Conservation (phyloP, 2,888 invertebrate genomes). For the Belgica antarctica region DNA sequence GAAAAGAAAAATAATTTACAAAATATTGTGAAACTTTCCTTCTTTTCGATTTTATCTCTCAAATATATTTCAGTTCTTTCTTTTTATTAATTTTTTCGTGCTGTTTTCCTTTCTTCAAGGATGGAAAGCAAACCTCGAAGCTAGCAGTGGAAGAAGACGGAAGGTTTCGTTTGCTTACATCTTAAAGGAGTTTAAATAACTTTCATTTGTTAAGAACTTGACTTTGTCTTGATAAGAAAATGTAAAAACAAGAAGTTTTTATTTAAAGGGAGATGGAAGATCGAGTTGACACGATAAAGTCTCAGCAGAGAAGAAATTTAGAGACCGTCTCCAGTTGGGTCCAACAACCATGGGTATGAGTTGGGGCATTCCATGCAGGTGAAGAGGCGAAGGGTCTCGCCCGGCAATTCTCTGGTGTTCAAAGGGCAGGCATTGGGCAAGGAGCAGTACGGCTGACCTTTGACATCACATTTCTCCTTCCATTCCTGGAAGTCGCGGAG, state of each 20-base stretch:
- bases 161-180: slow-evolving; percentile 1
- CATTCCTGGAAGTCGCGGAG: slow-evolving; percentile 90
- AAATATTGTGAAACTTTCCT: slow-evolving; percentile 15
- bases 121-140: background rate
- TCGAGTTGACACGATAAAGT: background rate
- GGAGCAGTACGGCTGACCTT: slow-evolving; percentile 90
- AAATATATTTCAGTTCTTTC: slow-evolving; percentile 18
- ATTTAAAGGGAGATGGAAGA: background rate
- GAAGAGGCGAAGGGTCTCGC: slow-evolving; percentile 86
- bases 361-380: slow-evolving; percentile 96
- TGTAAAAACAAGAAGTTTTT: background rate
- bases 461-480: slow-evolving; percentile 94
- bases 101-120: background rate
- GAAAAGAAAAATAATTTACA: slow-evolving; percentile 3
- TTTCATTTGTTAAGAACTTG: slow-evolving; percentile 7
- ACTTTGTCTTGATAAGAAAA: background rate
- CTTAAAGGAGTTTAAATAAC: slow-evolving; percentile 16
- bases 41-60: slow-evolving; percentile 15
- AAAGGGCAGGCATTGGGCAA: slow-evolving; percentile 87
- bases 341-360: slow-evolving; percentile 92
- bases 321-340: slow-evolving; percentile 85
- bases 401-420: slow-evolving; percentile 85
- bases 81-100: background rate
- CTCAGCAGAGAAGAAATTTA: background rate
- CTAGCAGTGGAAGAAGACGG: background rate